Conservation (phyloP, 2,888 invertebrate genomes). For the Pristionchus maxplancki region DNA sequence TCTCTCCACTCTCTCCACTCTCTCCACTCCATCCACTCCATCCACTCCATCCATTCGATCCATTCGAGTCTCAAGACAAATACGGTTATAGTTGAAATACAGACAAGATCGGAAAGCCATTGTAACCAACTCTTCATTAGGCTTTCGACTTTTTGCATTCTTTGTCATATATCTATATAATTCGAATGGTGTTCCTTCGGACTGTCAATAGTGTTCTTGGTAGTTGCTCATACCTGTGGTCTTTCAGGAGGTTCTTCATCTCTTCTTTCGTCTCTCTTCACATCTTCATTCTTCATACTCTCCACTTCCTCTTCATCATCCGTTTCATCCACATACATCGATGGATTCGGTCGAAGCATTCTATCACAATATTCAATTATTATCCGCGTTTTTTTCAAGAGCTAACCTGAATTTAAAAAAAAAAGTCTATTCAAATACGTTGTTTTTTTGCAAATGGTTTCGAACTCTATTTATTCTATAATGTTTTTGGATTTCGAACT, state of each 20-base stretch:
- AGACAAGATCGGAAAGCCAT: too few species aligned
- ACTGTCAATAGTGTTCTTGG: too few species aligned
- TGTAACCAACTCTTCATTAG: too few species aligned
- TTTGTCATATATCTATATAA: too few species aligned
- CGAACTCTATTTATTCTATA: not conserved
- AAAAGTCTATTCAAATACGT: too few species aligned
- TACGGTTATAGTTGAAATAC: too few species aligned
- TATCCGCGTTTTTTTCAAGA: too few species aligned
- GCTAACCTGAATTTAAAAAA: too few species aligned
- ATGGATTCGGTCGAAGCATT: not conserved
- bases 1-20: not conserved
- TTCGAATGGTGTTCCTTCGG: too few species aligned
- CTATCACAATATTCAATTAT: not conserved
- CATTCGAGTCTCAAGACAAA: too few species aligned
- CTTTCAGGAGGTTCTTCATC: not conserved
- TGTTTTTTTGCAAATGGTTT: too few species aligned
- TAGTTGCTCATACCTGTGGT: not conserved
- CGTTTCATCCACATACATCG: slow-evolving; percentile 35
- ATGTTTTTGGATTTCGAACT: not conserved
- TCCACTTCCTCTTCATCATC: slow-evolving; percentile 16
- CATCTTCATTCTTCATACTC: not conserved
- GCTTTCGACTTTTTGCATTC: too few species aligned
- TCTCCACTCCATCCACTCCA: not conserved
- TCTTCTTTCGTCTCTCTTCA: not conserved
- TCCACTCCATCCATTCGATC: not conserved